Conservation (phyloP, 2,888 invertebrate genomes). For the Polydrusus tereticollis region DNA sequence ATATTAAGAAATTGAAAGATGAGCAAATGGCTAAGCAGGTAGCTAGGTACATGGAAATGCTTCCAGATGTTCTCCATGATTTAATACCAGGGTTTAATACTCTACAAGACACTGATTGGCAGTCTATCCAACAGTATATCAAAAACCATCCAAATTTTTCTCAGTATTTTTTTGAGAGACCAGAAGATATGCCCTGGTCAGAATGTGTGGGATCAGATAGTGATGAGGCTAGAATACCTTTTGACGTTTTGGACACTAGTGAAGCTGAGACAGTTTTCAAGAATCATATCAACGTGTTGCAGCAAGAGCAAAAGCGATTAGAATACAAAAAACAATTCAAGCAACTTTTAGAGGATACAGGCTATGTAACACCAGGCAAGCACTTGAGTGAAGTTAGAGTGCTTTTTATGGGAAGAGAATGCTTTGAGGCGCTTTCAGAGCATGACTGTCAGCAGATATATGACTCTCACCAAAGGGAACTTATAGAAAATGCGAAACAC, state of each 20-base stretch:
- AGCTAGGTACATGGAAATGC: conserved; percentile 81
- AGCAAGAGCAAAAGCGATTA: conserved; percentile 91
- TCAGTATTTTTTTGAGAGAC: conserved; percentile 90
- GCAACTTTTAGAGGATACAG: conserved; percentile 91
- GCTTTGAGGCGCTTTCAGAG: conserved; percentile 91
- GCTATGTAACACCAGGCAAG: conserved; percentile 96
- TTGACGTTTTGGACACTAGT: conserved; percentile 89
- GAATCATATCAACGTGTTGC: conserved; percentile 90
- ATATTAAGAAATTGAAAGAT: conserved; percentile 85
- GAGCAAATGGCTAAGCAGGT: conserved; percentile 83
- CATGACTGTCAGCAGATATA: conserved; percentile 93
- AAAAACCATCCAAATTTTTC: conserved; percentile 94
- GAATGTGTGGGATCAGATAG: conserved; percentile 77
- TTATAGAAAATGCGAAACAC: conserved; percentile 89
- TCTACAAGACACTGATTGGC: conserved; percentile 87
- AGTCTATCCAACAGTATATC: conserved; percentile 86
- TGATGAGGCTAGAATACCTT: conserved; percentile 86
- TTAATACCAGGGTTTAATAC: conserved; percentile 83
- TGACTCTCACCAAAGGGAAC: conserved; percentile 92
- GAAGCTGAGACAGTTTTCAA: conserved; percentile 95
- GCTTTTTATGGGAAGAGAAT: conserved; percentile 93
- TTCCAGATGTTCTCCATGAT: conserved; percentile 82
- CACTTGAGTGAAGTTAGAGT: conserved; percentile 90
- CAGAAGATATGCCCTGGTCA: conserved; percentile 83
- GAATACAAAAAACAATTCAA: conserved; percentile 97